Evolutionary conservation across 2,113 vertebrate genomes (phyloP).

Genomic region (Sterrhoptilus dennistouni): DNA sequence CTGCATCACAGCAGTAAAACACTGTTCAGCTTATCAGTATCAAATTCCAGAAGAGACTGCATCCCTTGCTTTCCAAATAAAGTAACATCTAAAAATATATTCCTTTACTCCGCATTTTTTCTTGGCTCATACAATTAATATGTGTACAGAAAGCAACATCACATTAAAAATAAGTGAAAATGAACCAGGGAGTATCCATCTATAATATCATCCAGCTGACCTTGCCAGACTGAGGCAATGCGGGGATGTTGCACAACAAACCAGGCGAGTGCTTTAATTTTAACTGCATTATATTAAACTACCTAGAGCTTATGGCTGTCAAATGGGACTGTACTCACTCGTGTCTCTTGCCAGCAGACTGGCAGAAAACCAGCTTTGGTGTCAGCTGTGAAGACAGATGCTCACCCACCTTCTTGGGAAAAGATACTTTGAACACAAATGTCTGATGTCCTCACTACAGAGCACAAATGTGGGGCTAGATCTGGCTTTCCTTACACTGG

Average conservation of each 20-base stretch:
- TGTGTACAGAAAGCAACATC: not conserved
- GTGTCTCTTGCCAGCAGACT: not conserved
- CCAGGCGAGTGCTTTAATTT: not conserved
- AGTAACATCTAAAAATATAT: conserved; percentile 18
- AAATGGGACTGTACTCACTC: not conserved
- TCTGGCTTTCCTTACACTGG: not conserved
- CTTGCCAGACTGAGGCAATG: not conserved
- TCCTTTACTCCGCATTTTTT: not conserved
- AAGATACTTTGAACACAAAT: not conserved
- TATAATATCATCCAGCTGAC: not conserved
- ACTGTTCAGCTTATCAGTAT: conserved; percentile 5
- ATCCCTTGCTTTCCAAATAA: conserved; percentile 11
- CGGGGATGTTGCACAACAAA: not conserved
- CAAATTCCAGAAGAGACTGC: conserved; percentile 13
- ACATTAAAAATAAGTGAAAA: not conserved
- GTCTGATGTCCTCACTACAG: not conserved
- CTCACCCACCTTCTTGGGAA: not conserved
- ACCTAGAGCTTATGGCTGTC: not conserved
- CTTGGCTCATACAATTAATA: not conserved
- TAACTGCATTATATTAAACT: not conserved
- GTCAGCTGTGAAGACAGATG: conserved; percentile 8
- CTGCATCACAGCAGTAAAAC: conserved; percentile 17
- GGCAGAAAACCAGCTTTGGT: not conserved
- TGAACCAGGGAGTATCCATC: not conserved
- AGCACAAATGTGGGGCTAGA: not conserved